These are phyloP conservation scores for Didymodactylos carnosus DNA, from an alignment of 2,888 invertebrate genomes.

Conservation along the genomic window DNA sequence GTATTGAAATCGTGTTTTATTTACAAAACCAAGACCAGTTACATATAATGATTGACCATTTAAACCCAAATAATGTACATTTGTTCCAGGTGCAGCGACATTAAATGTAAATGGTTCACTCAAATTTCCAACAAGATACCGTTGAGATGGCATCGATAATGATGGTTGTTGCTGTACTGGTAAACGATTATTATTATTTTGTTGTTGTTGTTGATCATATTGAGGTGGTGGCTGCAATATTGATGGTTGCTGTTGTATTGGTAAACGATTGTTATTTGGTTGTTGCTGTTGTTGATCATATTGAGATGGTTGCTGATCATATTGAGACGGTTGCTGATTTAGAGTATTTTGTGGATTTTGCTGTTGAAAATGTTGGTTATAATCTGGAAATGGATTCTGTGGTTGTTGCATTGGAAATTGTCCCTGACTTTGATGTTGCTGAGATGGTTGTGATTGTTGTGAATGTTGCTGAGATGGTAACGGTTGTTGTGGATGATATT, in stretches of 20 bases:
- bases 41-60: not conserved
- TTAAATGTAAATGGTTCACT: not conserved
- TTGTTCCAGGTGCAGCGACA: not conserved
- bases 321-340: not conserved
- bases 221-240: not conserved
- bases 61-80: not conserved
- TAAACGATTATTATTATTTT: not conserved
- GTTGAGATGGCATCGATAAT: not conserved
- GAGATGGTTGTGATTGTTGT: not conserved
- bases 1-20: not conserved
- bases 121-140: not conserved
- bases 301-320: not conserved
- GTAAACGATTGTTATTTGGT: not conserved
- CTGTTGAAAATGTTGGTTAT: not conserved
- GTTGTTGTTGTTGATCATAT: not conserved
- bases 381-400: not conserved
- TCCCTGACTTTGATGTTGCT: not conserved
- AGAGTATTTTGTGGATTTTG: not conserved
- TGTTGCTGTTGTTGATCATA: not conserved
- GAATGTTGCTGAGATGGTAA: not conserved
- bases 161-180: not conserved
- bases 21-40: not conserved
- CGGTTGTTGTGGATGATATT: not conserved
- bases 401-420: not conserved
- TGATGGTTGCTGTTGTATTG: not conserved